Conservation (phyloP, 2,888 invertebrate species). For the Argyresthia goedartella region DNA sequence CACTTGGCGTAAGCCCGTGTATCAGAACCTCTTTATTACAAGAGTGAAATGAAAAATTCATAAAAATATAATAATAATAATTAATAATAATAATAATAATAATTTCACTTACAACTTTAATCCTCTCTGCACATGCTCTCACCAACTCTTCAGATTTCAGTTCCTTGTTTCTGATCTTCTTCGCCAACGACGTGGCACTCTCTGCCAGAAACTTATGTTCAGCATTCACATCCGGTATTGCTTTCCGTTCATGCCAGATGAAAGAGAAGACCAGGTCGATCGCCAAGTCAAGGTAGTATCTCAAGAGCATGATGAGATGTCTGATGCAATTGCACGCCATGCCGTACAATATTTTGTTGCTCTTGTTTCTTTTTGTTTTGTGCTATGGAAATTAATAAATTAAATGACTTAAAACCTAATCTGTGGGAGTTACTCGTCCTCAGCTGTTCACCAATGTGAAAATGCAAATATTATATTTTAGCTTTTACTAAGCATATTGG, state of each 20-base stretch:
- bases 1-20: no score
- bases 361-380: conserved; percentile 29
- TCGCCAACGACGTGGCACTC: conserved; percentile 77
- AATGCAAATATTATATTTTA: neutral
- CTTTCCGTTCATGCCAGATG: conserved; percentile 38
- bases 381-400: neutral
- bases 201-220: conserved; percentile 47
- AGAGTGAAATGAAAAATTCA: no score
- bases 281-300: conserved; percentile 38
- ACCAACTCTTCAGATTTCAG: conserved; percentile 79
- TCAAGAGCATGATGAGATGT: conserved; percentile 35
- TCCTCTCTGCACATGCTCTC: conserved; percentile 80
- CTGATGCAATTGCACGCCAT: conserved; percentile 40
- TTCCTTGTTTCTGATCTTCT: conserved; percentile 73
- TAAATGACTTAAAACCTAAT: neutral
- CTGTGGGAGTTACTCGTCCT: neutral
- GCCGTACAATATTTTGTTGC: conserved; percentile 40
- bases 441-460: neutral
- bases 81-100: no score
- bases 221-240: conserved; percentile 43
- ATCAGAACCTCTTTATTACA: no score
- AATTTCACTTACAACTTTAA: conserved; percentile 69
- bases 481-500: no score
- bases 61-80: no score
- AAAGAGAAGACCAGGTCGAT: conserved; percentile 43